Evolutionary conservation across 1,140 invertebrate genomes (phyloP).

Genomic region (Spodoptera frugiperda): DNA sequence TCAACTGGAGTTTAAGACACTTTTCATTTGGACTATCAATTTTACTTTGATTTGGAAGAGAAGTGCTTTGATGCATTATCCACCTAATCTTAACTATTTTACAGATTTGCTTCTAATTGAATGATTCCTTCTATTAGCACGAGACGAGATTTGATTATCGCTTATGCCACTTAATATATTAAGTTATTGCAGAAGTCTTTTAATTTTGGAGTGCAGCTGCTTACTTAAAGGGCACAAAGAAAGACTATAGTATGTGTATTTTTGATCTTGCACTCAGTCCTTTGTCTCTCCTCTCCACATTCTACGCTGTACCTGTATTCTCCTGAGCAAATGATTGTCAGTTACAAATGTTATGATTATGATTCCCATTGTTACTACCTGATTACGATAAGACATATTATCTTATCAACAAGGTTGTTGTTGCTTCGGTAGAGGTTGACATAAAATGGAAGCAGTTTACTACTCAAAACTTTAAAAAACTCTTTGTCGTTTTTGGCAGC

Average conservation of each 20-base stretch:
- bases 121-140: too few relatives aligned
- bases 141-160: too few relatives aligned
- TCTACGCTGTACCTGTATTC: neutral
- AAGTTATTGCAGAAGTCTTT: too few relatives aligned
- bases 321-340: constrained; percentile 1
- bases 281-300: neutral
- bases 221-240: neutral
- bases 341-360: constrained; percentile 32
- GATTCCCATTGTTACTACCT: constrained; percentile 18
- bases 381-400: constrained; percentile 19
- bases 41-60: too few relatives aligned
- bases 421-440: neutral
- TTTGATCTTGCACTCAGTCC: neutral
- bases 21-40: too few relatives aligned
- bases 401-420: constrained; percentile 18
- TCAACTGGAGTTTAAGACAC: too few relatives aligned
- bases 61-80: too few relatives aligned
- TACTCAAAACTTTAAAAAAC: too few relatives aligned
- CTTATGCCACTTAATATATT: too few relatives aligned
- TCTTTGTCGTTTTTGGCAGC: too few relatives aligned
- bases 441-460: neutral
- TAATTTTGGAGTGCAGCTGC: constrained; percentile 2
- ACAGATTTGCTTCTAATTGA: too few relatives aligned
- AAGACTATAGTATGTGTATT: constrained; percentile 8
- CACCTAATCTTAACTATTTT: too few relatives aligned